Percentiles rank a stretch among this genome's conserved stretches.
phyloP scores from a whole-genome alignment of 1,140 invertebrate species.

The Drosophila saltans region DNA sequence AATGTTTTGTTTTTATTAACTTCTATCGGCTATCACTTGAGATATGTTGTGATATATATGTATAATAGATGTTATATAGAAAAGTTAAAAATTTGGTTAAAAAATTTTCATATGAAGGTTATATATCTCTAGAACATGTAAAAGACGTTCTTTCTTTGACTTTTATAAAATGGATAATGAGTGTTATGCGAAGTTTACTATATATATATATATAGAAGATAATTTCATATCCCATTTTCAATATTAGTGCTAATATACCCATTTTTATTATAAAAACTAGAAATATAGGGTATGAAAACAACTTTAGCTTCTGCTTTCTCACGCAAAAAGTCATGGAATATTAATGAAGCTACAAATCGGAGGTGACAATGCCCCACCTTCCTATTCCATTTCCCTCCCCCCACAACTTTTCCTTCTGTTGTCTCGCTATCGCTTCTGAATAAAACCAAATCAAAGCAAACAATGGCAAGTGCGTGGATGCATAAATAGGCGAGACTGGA shows the following conservation, averaged over 20 bases:
- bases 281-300: constrained; percentile 17
- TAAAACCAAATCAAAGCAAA: constrained; percentile 11
- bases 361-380: constrained; percentile 39
- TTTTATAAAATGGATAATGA: too few species aligned
- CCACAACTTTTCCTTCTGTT: neutral
- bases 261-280: neutral
- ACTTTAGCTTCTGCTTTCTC: constrained; percentile 36
- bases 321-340: constrained; percentile 71
- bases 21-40: too few species aligned
- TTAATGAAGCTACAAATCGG: constrained; percentile 52
- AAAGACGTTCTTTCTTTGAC: too few species aligned
- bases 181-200: too few species aligned
- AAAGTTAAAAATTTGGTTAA: too few species aligned
- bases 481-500: constrained; percentile 7
- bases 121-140: too few species aligned
- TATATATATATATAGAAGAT: too few species aligned
- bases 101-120: too few species aligned
- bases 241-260: neutral
- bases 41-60: too few species aligned
- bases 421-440: neutral
- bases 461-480: constrained; percentile 18
- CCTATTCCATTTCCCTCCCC: neutral
- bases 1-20: too few species aligned
- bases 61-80: too few species aligned
- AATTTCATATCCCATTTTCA: too few species aligned